Evolutionary conservation across 2,113 vertebrate genomes (phyloP).

Genomic region (Silurus asotus): DNA sequence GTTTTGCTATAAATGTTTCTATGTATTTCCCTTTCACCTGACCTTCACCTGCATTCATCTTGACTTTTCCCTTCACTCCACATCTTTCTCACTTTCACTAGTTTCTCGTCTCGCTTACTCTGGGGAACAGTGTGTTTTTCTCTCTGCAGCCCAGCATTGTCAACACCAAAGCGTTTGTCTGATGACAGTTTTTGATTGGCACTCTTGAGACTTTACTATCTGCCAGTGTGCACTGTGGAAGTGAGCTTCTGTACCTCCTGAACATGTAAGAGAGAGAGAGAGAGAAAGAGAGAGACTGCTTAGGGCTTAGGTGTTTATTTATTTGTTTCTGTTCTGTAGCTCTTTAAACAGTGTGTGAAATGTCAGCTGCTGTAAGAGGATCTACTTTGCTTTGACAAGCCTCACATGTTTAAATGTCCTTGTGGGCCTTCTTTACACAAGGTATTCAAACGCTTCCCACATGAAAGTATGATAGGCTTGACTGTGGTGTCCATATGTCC

Average conservation of each 20-base stretch:
- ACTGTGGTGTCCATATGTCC: slow-evolving; percentile 7
- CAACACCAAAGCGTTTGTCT: slow-evolving; percentile 41
- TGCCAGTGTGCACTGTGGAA: slow-evolving; percentile 25
- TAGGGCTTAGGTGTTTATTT: slow-evolving; percentile 56
- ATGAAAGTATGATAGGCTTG: not conserved
- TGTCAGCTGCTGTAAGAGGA: slow-evolving; percentile 15
- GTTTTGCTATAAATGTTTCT: not conserved
- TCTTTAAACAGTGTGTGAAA: slow-evolving; percentile 57
- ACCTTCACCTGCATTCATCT: slow-evolving; percentile 17
- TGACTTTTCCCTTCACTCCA: slow-evolving; percentile 38
- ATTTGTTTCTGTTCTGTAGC: slow-evolving; percentile 61
- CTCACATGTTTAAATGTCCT: slow-evolving; percentile 11
- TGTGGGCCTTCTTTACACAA: not conserved
- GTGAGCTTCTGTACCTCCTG: not conserved
- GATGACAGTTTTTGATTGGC: slow-evolving; percentile 47
- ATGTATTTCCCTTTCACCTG: not conserved
- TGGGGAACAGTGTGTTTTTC: slow-evolving; percentile 49
- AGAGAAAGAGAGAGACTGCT: slow-evolving; percentile 33
- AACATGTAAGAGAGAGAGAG: slow-evolving; percentile 15
- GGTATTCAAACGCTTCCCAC: not conserved
- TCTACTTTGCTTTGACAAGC: slow-evolving; percentile 3
- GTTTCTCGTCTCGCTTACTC: slow-evolving; percentile 44
- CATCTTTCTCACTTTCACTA: slow-evolving; percentile 51
- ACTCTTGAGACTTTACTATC: slow-evolving; percentile 44
- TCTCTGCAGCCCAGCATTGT: slow-evolving; percentile 37